Evolutionary conservation across 1,140 invertebrate genomes (phyloP).

Genomic region (Drosophila biarmipes): DNA sequence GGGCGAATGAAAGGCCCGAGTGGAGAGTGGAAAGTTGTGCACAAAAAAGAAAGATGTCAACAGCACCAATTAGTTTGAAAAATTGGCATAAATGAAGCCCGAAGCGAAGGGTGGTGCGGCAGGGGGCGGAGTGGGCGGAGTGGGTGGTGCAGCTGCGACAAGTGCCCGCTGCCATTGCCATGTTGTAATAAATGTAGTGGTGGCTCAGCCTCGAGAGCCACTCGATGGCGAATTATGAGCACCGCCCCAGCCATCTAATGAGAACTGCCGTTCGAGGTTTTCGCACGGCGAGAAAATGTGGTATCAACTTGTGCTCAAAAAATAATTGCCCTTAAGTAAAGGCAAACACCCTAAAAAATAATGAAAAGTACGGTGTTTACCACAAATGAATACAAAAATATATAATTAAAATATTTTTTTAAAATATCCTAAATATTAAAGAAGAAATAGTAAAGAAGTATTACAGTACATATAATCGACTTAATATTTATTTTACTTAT

Average conservation of each 20-base stretch:
- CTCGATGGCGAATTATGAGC: conserved; percentile 72
- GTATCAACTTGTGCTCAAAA: no score
- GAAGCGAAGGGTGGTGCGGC: conserved; percentile 32
- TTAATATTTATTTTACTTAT: no score
- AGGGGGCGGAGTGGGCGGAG: background rate
- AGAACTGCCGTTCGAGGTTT: conserved; percentile 29
- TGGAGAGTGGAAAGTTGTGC: conserved; percentile 43
- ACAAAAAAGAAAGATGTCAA: conserved; percentile 70
- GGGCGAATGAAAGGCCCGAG: conserved; percentile 10
- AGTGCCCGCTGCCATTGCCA: conserved; percentile 59
- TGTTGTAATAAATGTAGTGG: conserved; percentile 73
- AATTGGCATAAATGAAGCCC: conserved; percentile 82
- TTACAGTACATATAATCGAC: no score
- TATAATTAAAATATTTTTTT: no score
- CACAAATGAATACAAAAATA: no score
- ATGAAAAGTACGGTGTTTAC: no score
- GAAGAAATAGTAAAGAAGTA: no score
- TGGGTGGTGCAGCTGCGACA: conserved; percentile 29
- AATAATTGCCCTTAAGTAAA: background rate
- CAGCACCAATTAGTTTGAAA: conserved; percentile 81
- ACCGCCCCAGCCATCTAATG: conserved; percentile 52
- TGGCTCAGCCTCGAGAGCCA: conserved; percentile 45
- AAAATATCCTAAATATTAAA: no score
- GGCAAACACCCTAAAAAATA: no score
- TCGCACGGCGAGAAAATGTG: background rate